A percentile compares a stretch with the other conserved stretches of the same genome.
These are phyloP conservation scores for Protobothrops flavoviridis DNA, from an alignment of 2,113 vertebrate genomes.

Conservation along the genomic window DNA sequence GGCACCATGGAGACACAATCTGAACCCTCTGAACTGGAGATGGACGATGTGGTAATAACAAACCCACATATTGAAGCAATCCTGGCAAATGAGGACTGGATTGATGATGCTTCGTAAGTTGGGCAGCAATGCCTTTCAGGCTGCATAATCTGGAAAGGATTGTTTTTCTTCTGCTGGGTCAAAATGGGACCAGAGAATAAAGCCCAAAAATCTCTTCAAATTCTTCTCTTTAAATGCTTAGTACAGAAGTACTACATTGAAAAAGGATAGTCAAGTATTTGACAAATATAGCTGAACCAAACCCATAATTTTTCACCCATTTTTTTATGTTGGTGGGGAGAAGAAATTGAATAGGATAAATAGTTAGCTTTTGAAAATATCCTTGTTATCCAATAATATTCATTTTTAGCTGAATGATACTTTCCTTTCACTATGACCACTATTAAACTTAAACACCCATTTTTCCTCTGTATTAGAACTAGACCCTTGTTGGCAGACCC, in stretches of 20 bases:
- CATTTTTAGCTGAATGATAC: not conserved
- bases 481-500: not conserved
- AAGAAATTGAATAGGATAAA: not conserved
- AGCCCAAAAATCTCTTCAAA: not conserved
- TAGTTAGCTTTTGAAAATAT: not conserved
- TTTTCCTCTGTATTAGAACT: not conserved
- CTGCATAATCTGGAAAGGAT: not conserved
- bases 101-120: constrained; percentile 93
- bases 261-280: not conserved
- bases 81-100: constrained; percentile 95
- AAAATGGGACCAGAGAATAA: not conserved
- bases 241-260: not conserved
- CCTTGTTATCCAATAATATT: not conserved
- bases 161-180: not conserved
- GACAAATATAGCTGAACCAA: not conserved
- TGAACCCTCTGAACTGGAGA: constrained; percentile 90
- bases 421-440: not conserved
- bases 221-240: not conserved
- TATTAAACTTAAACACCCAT: not conserved
- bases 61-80: constrained; percentile 98
- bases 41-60: constrained; percentile 95
- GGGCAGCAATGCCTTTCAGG: not conserved
- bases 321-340: not conserved
- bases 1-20: constrained; percentile 90
- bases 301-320: not conserved